Base-by-base conservation (phyloP, 2,888 invertebrate species). In the Drosophila imparisetae region DNA sequence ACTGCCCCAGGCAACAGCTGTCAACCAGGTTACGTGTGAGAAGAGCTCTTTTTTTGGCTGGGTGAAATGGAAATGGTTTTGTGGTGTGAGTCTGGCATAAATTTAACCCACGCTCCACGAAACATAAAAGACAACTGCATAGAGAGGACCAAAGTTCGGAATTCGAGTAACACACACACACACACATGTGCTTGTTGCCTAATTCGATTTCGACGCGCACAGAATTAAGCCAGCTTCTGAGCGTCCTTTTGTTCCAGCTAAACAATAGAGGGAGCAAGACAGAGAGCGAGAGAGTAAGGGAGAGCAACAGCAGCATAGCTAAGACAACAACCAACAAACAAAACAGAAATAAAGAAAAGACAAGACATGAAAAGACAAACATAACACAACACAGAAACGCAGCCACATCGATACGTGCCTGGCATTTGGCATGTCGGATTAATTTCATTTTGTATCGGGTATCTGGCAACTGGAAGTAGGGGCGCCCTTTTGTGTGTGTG, bases 371-470 rank as follows among this genome's bases (percentile, higher is more conserved):
- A 75, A 66, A 78, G 69, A 76, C 69, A 80, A 81, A 84, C 73
- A 82, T 64, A 83, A 74, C 72, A 72, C 63, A 69, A 45, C 45
- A 50, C 18, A n/a, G 67, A 65, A 66, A 84, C 77, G 85, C 77
- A 84, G 81, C 78, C 77, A 77, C 86, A 85, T 80, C 59, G 83
- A 82, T 84, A 91, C 91, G 91, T 91, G 91, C 91, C 72, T 78
- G 77, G 91, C 86, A 91, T 91, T 79, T 85, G 78, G 80, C 80
- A 90, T 84, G 67, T 72, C 76, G 86, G 91, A 91, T 91, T 91
- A 91, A 91, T 90, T 91, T 89, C 90, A 89, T 91, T 88, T 86
- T 66, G 64, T 78, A 74, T 61, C 65, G 72, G 62, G 34, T 61
- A 62, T 38, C 61, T 57, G 49, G 48, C 50, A 62, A 62, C 63